Evolutionary conservation across 1,140 invertebrate genomes (phyloP).

Genomic region (Dendroctonus valens): DNA sequence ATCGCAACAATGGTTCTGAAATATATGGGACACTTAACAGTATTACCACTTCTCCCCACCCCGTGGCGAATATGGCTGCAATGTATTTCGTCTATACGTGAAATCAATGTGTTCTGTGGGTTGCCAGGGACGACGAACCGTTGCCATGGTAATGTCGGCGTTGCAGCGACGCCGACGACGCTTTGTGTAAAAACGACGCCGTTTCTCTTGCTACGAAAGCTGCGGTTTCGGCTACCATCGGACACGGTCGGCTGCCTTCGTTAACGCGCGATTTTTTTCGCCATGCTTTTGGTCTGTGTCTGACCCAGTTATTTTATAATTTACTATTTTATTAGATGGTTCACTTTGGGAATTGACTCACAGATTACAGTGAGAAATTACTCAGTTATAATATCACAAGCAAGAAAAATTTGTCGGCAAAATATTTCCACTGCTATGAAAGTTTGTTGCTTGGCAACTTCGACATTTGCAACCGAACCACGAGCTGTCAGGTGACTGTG

Average conservation of each 20-base stretch:
- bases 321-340: constrained; percentile 21
- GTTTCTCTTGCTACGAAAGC: constrained; percentile 14
- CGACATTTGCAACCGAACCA: no score
- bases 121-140: constrained; percentile 42
- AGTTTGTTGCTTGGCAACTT: no score
- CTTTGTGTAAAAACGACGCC: constrained; percentile 14
- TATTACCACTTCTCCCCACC: constrained; percentile 39
- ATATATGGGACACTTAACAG: constrained; percentile 47
- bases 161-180: constrained; percentile 38
- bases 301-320: constrained; percentile 29
- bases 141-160: constrained; percentile 40
- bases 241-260: constrained; percentile 5
- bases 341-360: constrained; percentile 7
- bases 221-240: background rate
- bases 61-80: constrained; percentile 45
- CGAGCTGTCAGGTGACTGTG: no score
- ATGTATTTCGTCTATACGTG: constrained; percentile 52
- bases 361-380: background rate
- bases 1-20: constrained; percentile 44
- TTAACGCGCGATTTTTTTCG: constrained; percentile 29
- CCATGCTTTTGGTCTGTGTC: constrained; percentile 9
- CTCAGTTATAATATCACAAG: no score
- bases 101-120: constrained; percentile 50
- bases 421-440: no score
- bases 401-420: no score